A percentile compares a stretch with the other conserved stretches of the same genome.
Evolutionary conservation across 2,888 invertebrate genomes (phyloP).

Genomic region (Acrobasis repandana): DNA sequence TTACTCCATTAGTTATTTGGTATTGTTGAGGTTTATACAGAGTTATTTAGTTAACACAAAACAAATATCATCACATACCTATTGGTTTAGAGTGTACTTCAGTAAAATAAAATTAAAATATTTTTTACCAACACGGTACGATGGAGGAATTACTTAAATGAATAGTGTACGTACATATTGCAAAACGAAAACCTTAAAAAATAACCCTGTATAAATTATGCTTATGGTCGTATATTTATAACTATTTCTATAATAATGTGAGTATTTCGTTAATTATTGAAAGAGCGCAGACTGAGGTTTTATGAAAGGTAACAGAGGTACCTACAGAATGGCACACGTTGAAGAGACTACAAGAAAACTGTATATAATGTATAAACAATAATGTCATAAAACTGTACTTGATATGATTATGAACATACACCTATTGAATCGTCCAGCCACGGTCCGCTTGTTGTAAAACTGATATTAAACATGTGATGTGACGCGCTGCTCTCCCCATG

Average conservation of each 20-base stretch:
- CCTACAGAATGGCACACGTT: constrained; percentile 76
- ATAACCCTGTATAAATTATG: constrained; percentile 83
- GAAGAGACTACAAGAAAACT: constrained; percentile 68
- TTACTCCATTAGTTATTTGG: constrained; percentile 59
- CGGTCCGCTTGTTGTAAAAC: constrained; percentile 38
- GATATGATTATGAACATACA: constrained; percentile 72
- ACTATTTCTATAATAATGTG: constrained; percentile 72
- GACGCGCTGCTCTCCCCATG: constrained; percentile 7
- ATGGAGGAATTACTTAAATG: constrained; percentile 35
- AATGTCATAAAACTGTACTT: constrained; percentile 75
- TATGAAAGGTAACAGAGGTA: constrained; percentile 70
- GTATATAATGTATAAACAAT: constrained; percentile 67
- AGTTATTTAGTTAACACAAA: constrained; percentile 61
- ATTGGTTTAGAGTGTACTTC: constrained; percentile 30
- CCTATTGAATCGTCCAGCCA: constrained; percentile 44
- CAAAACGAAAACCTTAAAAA: constrained; percentile 62
- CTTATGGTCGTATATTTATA: constrained; percentile 70
- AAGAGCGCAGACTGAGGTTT: constrained; percentile 75
- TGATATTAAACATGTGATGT: constrained; percentile 13
- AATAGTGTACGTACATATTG: constrained; percentile 42
- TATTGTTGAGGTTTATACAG: constrained; percentile 79
- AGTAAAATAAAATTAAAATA: constrained; percentile 23
- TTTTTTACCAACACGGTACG: constrained; percentile 28
- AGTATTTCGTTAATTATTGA: constrained; percentile 75
- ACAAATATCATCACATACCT: constrained; percentile 28